A percentile compares a stretch with the other conserved stretches of the same genome.
Evolutionary conservation across 2,888 invertebrate species (phyloP).

Genomic region (Thyatira batis): DNA sequence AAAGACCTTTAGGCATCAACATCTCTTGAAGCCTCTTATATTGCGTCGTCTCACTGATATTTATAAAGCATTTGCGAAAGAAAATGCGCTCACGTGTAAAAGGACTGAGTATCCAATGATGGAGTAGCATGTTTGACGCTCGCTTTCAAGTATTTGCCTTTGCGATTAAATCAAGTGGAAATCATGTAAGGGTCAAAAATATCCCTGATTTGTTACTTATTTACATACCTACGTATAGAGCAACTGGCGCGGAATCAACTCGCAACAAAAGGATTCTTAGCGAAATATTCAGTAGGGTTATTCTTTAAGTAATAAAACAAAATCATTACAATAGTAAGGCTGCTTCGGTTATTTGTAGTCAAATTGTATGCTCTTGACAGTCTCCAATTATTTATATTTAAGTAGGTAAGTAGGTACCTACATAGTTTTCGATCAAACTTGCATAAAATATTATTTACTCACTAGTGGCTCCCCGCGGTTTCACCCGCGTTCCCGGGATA

Average conservation of each 20-base stretch:
- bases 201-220: conserved; percentile 18
- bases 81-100: conserved; percentile 31
- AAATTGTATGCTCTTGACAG: no score
- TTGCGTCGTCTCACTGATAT: not conserved
- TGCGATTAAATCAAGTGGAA: conserved; percentile 41
- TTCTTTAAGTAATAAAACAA: no score
- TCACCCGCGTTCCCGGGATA: no score
- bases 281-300: not conserved
- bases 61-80: conserved; percentile 17
- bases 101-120: conserved; percentile 33
- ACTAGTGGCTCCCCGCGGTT: no score
- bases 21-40: not conserved
- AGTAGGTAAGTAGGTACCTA: no score
- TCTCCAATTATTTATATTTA: no score
- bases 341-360: no score
- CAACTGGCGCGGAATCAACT: not conserved
- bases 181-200: conserved; percentile 32
- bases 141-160: conserved; percentile 39
- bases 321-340: no score
- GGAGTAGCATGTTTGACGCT: conserved; percentile 35
- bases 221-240: not conserved
- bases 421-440: no score
- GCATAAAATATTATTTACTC: no score
- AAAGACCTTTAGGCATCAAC: no score
- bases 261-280: not conserved